Evolutionary conservation across 1,140 invertebrate species (phyloP), one percentile per base, ranked within the genome.

Genomic region (Tribolium madens): DNA sequence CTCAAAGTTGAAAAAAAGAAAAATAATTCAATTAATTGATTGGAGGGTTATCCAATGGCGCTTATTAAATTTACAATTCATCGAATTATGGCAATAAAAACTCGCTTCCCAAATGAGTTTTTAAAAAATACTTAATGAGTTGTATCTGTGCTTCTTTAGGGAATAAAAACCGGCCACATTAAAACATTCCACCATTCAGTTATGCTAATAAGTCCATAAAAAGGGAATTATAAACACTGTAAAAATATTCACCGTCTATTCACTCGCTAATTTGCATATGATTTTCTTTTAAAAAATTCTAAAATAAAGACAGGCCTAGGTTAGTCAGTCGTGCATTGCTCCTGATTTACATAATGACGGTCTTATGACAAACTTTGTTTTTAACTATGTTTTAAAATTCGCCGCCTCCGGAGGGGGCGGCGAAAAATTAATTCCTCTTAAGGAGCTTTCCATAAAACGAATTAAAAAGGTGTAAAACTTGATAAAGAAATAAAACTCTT

Each of bases 161-260:
- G 75, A 79, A 79, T 79, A 81, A 78, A 79, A 80, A 79, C 73
- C 68, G 70, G 71, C 33, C 74, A 78, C 79, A 78, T 81, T 81
- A 80, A 78, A 78, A 78, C 79, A 80, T 82, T 81, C 17, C 68
- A 77, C 80, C 79, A 78, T 82, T 82, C 83, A 80, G 79, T 85
- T 85, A 85, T 85, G 84, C 81, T 82, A 84, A 85, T 85, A 69
- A 80, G 78, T 73, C 81, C 77, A 81, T 84, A 85, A 84, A 84
- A 86, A 80, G 78, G 77, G 80, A 86, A 85, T 86, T 84, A 86
- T 84, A 85, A 85, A 86, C 84, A 84, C 83, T 85, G 83, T 84
- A 83, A 85, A 85, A 85, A 86, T 86, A 84, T 84, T 85, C 84
- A 83, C 82, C 83, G 83, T 82, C 82, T 81, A 83, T 84, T 84